phyloP scores from a whole-genome alignment of 2,113 vertebrate species.

The Sturnira hondurensis region DNA sequence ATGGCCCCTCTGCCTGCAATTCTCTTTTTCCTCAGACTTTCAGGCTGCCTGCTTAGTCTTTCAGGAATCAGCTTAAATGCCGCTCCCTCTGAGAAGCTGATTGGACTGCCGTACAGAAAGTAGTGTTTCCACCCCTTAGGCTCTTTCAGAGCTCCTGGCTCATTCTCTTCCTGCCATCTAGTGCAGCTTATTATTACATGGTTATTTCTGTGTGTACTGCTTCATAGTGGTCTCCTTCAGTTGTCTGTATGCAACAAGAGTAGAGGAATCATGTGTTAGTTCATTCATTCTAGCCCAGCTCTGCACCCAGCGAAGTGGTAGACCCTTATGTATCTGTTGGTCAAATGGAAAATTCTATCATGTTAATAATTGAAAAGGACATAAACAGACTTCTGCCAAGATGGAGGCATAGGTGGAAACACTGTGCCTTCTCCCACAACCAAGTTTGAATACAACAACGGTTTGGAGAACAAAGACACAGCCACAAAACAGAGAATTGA shows the following conservation, averaged over 20 bases:
- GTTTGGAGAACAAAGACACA: too few relatives aligned
- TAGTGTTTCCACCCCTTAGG: not conserved
- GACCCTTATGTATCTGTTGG: not conserved
- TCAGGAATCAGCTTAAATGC: not conserved
- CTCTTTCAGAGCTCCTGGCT: not conserved
- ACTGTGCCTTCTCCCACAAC: too few relatives aligned
- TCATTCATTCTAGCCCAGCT: not conserved
- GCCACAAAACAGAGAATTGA: too few relatives aligned
- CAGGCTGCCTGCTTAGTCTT: not conserved
- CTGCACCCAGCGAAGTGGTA: not conserved
- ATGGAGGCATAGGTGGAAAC: too few relatives aligned
- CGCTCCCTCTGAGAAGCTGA: not conserved
- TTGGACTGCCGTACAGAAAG: not conserved
- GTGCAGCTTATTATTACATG: not conserved
- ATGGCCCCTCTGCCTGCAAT: not conserved
- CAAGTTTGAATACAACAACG: too few relatives aligned
- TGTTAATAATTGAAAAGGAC: not conserved
- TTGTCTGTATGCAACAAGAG: not conserved
- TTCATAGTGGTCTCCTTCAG: not conserved
- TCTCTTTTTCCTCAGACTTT: not conserved
- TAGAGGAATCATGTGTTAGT: accelerated
- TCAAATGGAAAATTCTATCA: not conserved
- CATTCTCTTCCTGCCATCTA: not conserved
- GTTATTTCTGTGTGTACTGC: not conserved
- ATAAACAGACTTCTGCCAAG: too few relatives aligned